Conservation (phyloP, 2,113 vertebrate species). For the Acanthochromis polyacanthus region DNA sequence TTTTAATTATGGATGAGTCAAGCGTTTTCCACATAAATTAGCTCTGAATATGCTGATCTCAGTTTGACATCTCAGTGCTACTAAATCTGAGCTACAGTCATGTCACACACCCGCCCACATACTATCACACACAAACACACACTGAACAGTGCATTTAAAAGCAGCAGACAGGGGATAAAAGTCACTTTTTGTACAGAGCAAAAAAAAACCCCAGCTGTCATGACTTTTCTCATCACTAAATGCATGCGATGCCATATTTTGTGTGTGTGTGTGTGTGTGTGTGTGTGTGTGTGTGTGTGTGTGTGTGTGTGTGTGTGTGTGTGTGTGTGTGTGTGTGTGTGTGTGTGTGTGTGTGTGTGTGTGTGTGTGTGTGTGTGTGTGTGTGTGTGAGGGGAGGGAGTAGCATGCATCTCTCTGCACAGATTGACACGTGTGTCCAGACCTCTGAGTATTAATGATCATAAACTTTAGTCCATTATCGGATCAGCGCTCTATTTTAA, state of each 20-base stretch:
- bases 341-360: too few relatives aligned
- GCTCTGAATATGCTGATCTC: slow-evolving; percentile 19
- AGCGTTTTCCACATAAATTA: slow-evolving; percentile 1
- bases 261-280: too few relatives aligned
- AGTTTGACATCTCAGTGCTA: slow-evolving; percentile 21
- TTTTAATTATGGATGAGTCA: background rate
- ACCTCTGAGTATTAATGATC: slow-evolving; percentile 71
- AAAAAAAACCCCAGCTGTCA: slow-evolving; percentile 22
- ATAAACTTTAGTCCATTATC: slow-evolving; percentile 78
- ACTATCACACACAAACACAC: slow-evolving; percentile 4
- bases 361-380: slow-evolving; percentile 1
- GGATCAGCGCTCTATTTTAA: slow-evolving; percentile 76
- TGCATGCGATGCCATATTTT: too few relatives aligned
- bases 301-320: background rate
- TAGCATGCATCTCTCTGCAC: slow-evolving; percentile 19
- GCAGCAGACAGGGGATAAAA: background rate
- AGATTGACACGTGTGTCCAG: slow-evolving; percentile 61
- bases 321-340: too few relatives aligned
- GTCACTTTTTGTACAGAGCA: too few relatives aligned
- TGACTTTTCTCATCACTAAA: slow-evolving; percentile 20
- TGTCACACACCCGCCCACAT: background rate
- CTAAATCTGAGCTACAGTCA: slow-evolving; percentile 21
- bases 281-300: background rate
- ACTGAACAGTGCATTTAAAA: slow-evolving; percentile 21
- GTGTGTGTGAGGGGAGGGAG: background rate